A percentile compares a stretch with the other conserved stretches of the same genome.
phyloP scores from a whole-genome alignment of 2,888 invertebrate genomes.

The Phaedon cochleariae region DNA sequence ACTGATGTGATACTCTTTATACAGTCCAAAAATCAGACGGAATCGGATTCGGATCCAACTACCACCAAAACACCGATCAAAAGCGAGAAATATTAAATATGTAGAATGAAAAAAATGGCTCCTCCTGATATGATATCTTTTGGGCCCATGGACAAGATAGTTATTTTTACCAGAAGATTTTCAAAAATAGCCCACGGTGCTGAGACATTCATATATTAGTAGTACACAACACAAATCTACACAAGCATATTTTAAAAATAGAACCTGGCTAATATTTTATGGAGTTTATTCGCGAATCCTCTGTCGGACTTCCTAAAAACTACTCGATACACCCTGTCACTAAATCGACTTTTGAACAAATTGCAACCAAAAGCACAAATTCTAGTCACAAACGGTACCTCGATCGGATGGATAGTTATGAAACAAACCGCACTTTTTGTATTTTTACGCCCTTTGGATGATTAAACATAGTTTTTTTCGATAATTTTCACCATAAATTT shows the following conservation, averaged over 20 bases:
- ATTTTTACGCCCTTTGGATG: slow-evolving; percentile 19
- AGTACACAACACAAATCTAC: slow-evolving; percentile 59
- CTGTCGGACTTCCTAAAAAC: slow-evolving; percentile 61
- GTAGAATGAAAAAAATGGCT: slow-evolving; percentile 57
- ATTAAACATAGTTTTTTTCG: slow-evolving; percentile 29
- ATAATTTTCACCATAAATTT: slow-evolving; percentile 31
- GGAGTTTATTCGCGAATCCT: slow-evolving; percentile 55
- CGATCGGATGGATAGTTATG: slow-evolving; percentile 4
- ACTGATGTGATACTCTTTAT: neutral
- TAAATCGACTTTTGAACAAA: slow-evolving; percentile 54
- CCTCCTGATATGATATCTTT: slow-evolving; percentile 59
- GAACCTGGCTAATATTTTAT: slow-evolving; percentile 59
- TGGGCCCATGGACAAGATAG: slow-evolving; percentile 55
- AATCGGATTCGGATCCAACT: slow-evolving; percentile 40
- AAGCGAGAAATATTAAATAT: slow-evolving; percentile 36
- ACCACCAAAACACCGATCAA: slow-evolving; percentile 33
- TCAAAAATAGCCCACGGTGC: slow-evolving; percentile 60
- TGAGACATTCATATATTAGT: slow-evolving; percentile 59
- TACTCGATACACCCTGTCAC: slow-evolving; percentile 62
- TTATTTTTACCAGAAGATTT: slow-evolving; percentile 61
- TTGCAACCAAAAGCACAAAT: slow-evolving; percentile 29
- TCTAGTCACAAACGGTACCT: slow-evolving; percentile 15
- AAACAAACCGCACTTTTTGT: slow-evolving; percentile 25
- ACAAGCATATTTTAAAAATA: slow-evolving; percentile 59
- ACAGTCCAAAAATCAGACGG: slow-evolving; percentile 47